These are phyloP conservation scores for Sinelater perroti DNA, from an alignment of 2,888 invertebrate species.

Conservation along the genomic window DNA sequence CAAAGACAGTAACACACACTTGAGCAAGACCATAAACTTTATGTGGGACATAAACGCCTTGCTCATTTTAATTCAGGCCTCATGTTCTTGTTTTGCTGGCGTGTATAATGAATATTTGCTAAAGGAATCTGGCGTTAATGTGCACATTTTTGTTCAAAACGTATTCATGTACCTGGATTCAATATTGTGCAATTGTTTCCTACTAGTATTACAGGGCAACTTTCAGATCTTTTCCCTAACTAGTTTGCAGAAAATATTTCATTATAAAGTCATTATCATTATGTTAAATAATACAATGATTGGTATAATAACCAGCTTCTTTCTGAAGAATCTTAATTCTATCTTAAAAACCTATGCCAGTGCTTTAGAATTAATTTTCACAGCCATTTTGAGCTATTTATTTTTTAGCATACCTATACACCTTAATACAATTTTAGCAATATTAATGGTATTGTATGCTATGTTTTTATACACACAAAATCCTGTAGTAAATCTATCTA, in stretches of 20 bases:
- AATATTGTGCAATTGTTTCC: constrained; percentile 85
- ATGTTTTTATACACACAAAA: constrained; percentile 89
- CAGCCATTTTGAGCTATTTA: constrained; percentile 86
- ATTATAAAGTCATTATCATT: constrained; percentile 79
- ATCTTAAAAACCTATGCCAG: constrained; percentile 96
- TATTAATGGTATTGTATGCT: constrained; percentile 82
- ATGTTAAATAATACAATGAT: constrained; percentile 90
- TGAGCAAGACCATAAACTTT: constrained; percentile 56
- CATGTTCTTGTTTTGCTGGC: constrained; percentile 93
- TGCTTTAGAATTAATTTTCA: constrained; percentile 89
- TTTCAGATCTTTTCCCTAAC: constrained; percentile 65
- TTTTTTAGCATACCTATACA: constrained; percentile 87
- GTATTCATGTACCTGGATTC: constrained; percentile 96
- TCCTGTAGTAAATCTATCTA: constrained; percentile 75
- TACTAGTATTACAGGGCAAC: constrained; percentile 75
- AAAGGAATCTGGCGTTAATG: constrained; percentile 83
- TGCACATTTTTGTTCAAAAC: constrained; percentile 92
- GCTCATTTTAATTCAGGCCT: constrained; percentile 78
- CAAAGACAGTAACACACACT: constrained; percentile 47
- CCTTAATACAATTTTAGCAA: constrained; percentile 81
- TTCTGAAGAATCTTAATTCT: constrained; percentile 90
- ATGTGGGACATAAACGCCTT: constrained; percentile 69
- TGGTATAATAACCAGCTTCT: constrained; percentile 94
- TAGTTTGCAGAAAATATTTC: constrained; percentile 66
- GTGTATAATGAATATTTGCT: constrained; percentile 95